Evolutionary conservation across 2,888 invertebrate genomes (phyloP).

Genomic region (Heteropelma amictum): DNA sequence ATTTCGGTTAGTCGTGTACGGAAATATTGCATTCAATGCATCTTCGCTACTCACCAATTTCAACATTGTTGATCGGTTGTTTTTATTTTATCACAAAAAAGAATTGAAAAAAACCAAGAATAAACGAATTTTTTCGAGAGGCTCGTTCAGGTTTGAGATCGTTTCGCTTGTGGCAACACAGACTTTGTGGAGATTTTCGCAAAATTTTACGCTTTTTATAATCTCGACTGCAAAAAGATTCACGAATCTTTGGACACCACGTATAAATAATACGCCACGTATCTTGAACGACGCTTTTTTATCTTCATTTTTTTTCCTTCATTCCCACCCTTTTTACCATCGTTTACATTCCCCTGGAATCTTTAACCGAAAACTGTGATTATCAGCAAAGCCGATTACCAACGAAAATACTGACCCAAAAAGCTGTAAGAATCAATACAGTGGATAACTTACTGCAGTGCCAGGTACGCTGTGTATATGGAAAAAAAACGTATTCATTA

Average conservation of each 20-base stretch:
- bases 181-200: slow-evolving; percentile 61
- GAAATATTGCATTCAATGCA: no score
- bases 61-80: slow-evolving; percentile 42
- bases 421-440: no score
- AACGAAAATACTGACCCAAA: no score
- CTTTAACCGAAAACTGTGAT: no score
- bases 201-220: slow-evolving; percentile 69
- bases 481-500: no score
- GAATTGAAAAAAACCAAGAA: no score
- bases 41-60: slow-evolving; percentile 51
- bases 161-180: slow-evolving; percentile 60
- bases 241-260: slow-evolving; percentile 65
- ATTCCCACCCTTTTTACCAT: slow-evolving; percentile 16
- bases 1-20: neutral
- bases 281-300: slow-evolving; percentile 37
- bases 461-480: no score
- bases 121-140: neutral
- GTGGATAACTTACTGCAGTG: no score
- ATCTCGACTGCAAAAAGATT: slow-evolving; percentile 65
- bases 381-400: no score
- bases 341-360: slow-evolving; percentile 15
- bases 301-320: neutral
- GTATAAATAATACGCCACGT: slow-evolving; percentile 56
- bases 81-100: neutral
- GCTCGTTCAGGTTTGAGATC: slow-evolving; percentile 28